Evolutionary conservation across 2,113 vertebrate species (phyloP), one percentile per base, ranked within the genome.

Genomic region (Triplophysa siluroides): DNA sequence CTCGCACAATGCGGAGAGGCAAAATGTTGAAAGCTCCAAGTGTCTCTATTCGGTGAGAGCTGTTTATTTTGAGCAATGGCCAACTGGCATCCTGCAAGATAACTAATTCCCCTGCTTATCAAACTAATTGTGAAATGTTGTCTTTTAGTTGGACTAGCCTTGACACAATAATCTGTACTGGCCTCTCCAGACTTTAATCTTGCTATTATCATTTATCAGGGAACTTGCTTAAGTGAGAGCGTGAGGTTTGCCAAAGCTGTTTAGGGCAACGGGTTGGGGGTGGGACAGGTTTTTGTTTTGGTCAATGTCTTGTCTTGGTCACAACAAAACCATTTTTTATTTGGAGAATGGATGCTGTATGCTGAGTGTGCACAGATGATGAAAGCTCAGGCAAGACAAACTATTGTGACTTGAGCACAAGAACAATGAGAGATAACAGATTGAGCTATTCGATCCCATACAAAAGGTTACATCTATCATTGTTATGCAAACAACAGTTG

Each of bases 71-170:
- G 78, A 81, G 73, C 21, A 81, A 19, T 52, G 62, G 83, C 68
- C 85, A 85, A 1, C 0, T 81, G 73, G 47, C 66, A 77, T 69
- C 64, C 26, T 11, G 21, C 29, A 45, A 76, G 85, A 90, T 87
- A 86, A 82, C 75, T 62, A 73, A 84, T 76, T 75, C 82, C 67
- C 80, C 19, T 56, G 24, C 82, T 85, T 85, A 87, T 88, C 84
- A 76, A 54, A 66, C 63, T 63, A 21, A 73, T 74, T 66, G 66
- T 24, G 63, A 58, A 45, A 58, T 54, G 26, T 60, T 64, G 52
- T 23, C 38, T 43, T 65, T 66, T 66, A 19, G 63, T 24, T 68
- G 8, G 68, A 80, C 45, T 56, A 38, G 23, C 24, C 70, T 38
- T 61, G 77, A 67, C 66, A 70, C 83, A 74, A 2, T 38, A 33